These are phyloP conservation scores for Sus cebifrons DNA, from an alignment of 2,797 vertebrate species.

Conservation along the genomic window DNA sequence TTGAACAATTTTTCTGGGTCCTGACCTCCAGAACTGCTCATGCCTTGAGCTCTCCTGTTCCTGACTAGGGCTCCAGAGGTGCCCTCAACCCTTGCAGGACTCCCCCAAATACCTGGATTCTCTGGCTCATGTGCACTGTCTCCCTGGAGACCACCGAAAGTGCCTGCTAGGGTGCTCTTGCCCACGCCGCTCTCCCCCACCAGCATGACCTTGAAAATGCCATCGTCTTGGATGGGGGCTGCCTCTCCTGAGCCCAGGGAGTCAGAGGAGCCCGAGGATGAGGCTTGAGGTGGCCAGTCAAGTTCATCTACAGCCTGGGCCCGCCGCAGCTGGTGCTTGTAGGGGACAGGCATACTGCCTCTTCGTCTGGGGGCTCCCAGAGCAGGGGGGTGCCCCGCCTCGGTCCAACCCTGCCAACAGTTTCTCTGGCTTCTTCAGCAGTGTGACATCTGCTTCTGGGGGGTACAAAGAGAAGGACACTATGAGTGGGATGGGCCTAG, in stretches of 20 bases:
- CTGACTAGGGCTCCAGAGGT: conserved; percentile 11
- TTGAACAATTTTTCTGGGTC: not conserved
- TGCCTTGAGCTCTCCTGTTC: not conserved
- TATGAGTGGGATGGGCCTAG: not conserved
- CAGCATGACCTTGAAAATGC: conserved; percentile 91
- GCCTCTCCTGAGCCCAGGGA: conserved; percentile 89
- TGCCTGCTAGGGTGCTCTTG: conserved; percentile 94
- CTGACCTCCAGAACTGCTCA: not conserved
- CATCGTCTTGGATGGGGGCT: conserved; percentile 67
- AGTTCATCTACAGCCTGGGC: conserved; percentile 93
- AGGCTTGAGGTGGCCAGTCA: conserved; percentile 88
- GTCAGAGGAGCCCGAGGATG: conserved; percentile 89
- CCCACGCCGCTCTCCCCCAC: conserved; percentile 96
- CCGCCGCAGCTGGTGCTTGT: conserved; percentile 94
- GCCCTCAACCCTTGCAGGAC: not conserved
- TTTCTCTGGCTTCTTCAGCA: conserved; percentile 85
- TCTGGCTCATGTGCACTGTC: conserved; percentile 92
- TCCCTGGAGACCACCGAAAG: conserved; percentile 93
- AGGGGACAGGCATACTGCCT: conserved; percentile 95
- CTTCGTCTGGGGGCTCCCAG: conserved; percentile 91
- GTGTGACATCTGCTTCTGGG: conserved; percentile 74
- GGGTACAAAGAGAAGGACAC: conserved; percentile 79
- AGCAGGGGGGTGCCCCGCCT: conserved; percentile 68
- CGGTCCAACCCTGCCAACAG: conserved; percentile 77
- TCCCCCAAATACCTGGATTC: conserved; percentile 87